Percentiles rank a stretch among this genome's conserved stretches.
phyloP scores from a whole-genome alignment of 2,113 vertebrate genomes.

The Varanus salvator region DNA sequence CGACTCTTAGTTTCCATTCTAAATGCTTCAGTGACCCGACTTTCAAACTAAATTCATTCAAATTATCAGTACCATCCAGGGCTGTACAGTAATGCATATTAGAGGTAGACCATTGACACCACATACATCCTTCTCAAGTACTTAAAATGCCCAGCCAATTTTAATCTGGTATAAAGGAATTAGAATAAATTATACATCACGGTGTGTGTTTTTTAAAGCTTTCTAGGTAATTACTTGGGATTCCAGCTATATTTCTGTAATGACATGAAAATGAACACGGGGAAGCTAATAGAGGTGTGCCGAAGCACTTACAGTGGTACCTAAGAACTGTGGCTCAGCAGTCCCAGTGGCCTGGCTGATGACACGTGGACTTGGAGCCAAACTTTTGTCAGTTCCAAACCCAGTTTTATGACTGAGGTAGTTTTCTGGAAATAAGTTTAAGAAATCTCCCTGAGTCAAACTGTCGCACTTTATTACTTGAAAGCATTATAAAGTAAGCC shows the following conservation, averaged over 20 bases:
- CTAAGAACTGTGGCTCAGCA: conserved; percentile 36
- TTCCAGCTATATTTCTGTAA: conserved; percentile 59
- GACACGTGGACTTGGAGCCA: conserved; percentile 46
- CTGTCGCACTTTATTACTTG: conserved; percentile 73
- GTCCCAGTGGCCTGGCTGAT: conserved; percentile 48
- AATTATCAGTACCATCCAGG: conserved; percentile 52
- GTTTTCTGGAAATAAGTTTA: conserved; percentile 74
- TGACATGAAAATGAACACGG: conserved; percentile 51
- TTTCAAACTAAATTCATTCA: conserved; percentile 62
- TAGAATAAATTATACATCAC: conserved; percentile 63
- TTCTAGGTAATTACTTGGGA: conserved; percentile 61
- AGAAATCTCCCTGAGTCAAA: conserved; percentile 70
- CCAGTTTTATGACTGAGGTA: conserved; percentile 50
- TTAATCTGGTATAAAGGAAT: conserved; percentile 63
- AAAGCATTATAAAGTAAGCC: conserved; percentile 71
- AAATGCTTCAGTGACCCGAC: conserved; percentile 4
- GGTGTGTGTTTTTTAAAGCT: conserved; percentile 48
- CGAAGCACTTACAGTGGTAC: conserved; percentile 36
- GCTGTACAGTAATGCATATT: conserved; percentile 61
- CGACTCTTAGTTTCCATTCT: conserved; percentile 5
- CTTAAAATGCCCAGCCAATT: conserved; percentile 53
- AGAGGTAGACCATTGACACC: conserved; percentile 54
- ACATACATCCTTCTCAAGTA: conserved; percentile 59
- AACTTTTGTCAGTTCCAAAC: conserved; percentile 63
- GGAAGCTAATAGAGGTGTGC: conserved; percentile 37